Conservation (phyloP, 2,113 vertebrate species). For the Chroicocephalus ridibundus region DNA sequence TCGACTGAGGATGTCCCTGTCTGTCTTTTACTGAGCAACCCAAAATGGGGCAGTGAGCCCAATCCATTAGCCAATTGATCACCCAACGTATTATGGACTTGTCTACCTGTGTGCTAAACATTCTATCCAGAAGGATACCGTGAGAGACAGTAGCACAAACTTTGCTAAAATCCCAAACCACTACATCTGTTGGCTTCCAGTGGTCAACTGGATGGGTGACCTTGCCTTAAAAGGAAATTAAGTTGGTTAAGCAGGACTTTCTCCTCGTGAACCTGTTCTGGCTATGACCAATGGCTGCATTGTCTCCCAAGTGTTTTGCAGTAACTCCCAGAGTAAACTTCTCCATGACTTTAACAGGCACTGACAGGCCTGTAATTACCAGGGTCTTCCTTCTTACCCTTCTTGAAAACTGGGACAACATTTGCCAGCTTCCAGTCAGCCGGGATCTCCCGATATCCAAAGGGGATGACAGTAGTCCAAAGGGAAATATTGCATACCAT, state of each 20-base stretch:
- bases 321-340: neutral
- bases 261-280: neutral
- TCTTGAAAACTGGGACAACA: neutral
- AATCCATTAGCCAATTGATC: neutral
- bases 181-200: neutral
- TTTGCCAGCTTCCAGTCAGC: neutral
- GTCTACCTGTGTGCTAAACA: neutral
- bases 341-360: neutral
- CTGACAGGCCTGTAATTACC: neutral
- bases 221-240: neutral
- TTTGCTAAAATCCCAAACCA: neutral
- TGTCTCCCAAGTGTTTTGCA: neutral
- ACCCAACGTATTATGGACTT: neutral
- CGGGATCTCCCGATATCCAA: neutral
- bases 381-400: neutral
- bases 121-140: neutral
- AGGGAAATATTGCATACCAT: neutral
- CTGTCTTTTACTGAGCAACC: neutral
- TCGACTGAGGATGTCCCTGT: neutral
- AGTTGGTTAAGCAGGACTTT: neutral
- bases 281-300: neutral
- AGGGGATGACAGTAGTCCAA: neutral
- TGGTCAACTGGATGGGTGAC: accelerated
- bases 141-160: neutral
- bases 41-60: neutral